Evolutionary conservation across 2,113 vertebrate genomes (phyloP), one percentile per base, ranked within the genome.

Genomic region (Sclerurus mexicanus): DNA sequence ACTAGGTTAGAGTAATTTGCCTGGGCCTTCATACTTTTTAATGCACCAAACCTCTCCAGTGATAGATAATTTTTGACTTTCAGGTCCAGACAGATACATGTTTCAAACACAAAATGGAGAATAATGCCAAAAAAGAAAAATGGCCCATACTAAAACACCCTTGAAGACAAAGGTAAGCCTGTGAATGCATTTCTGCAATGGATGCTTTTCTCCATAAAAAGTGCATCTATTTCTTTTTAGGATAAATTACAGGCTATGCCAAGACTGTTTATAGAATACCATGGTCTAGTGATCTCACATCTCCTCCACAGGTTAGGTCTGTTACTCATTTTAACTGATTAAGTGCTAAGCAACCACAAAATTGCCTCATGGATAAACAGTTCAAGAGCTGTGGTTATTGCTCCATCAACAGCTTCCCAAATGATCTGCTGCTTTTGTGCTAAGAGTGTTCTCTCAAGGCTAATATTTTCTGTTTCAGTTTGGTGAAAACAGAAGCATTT

Each of bases 301-400:
- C 71, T 93, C 71, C 66, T 91, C 76, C 84, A 92, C 47, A 89
- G 11, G 50, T 56, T 60, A 78, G 27, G 40, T 79, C 59, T 83
- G 37, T 77, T 81, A 87, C 79, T 92, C 16, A 89, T 74, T 96
- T 94, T 86, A 95, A 89, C 66, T 80, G 4, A 94, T 72, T 89
- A 87, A 95, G 53, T 49, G 77, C 37, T 79, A 93, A 91, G 68
- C 59, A 97, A 56, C 17, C 52, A 82, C 92, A 89, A 90, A 94
- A 85, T 87, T 82, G 28, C 81, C 89, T 72, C 59, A 67, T 28
- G 28, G 49, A 78, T 85, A 93, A 93, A 62, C 14, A 87, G 56
- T 81, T 93, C 24, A 76, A 84, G 58, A 90, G 14, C 30, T 83
- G 27, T 71, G 24, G 24, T 23, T 91, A 63, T 67, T 81, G 47